Conservation (phyloP, 1,140 invertebrate genomes). For the Bombus confusus region DNA sequence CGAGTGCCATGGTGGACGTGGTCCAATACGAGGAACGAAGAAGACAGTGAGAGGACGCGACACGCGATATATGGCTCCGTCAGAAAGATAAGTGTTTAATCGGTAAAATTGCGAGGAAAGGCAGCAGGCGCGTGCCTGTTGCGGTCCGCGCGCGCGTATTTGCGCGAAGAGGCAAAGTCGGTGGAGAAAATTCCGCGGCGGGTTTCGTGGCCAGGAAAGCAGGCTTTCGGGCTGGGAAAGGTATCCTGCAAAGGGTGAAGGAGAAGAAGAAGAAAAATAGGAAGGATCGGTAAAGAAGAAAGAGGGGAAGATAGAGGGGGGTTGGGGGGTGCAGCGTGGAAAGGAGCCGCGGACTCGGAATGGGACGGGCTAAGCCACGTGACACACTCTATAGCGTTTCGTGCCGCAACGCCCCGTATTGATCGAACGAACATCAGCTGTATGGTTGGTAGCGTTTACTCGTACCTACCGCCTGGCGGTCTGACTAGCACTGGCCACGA, state of each 20-base stretch:
- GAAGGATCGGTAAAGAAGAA: not conserved
- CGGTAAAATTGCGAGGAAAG: not conserved
- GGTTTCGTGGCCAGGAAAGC: not conserved
- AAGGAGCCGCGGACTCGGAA: constrained; percentile 61
- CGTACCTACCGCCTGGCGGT: constrained; percentile 48
- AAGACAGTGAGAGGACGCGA: not conserved
- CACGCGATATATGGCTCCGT: not conserved
- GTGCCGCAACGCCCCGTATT: constrained; percentile 78
- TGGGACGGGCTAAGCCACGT: constrained; percentile 71
- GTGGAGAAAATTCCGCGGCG: not conserved
- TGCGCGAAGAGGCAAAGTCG: not conserved
- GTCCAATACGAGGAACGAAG: not conserved
- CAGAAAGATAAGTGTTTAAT: not conserved
- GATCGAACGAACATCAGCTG: constrained; percentile 77
- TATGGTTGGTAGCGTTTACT: constrained; percentile 72
- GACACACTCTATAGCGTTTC: constrained; percentile 71
- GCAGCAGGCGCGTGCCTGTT: not conserved
- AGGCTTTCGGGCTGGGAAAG: not conserved
- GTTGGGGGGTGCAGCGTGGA: not conserved
- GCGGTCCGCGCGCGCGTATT: not conserved
- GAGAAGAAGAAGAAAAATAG: not conserved
- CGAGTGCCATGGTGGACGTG: too few species aligned
- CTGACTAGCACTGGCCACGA: constrained; percentile 62
- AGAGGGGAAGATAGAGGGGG: not conserved
- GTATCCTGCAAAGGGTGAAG: not conserved